Evolutionary conservation across 2,113 vertebrate genomes (phyloP), one percentile per base, ranked within the genome.

Genomic region (Pleuronectes platessa): DNA sequence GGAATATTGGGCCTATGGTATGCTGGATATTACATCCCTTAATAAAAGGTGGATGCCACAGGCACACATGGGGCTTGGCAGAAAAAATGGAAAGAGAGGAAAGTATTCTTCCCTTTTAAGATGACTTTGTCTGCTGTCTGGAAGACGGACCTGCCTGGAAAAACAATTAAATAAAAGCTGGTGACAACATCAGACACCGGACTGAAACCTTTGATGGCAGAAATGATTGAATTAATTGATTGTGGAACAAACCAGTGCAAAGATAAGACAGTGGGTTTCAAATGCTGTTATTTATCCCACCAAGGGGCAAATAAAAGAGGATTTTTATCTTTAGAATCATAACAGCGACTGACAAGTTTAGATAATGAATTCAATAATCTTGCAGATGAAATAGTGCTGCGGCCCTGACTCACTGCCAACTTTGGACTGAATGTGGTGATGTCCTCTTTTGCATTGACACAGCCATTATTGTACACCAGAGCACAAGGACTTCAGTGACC

Each of bases 1-100:
- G 71, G 86, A 86, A 83, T 84, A 80, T 74, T 82, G 68, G 70
- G 66, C 60, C 85, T 67, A 68, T 85, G 79, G 77, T 79, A 61
- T 80, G 42, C 83, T 61, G 70, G 84, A 90, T 92, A 92, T 91
- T 92, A 86, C 87, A 86, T 78, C 74, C 79, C 66, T 78, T 90
- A 90, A 91, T 89, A 90, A 90, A 92, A 84, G 86, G 61, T 77
- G 75, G 68, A 68, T 65, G 86, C 85, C 76, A 90, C 70, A 63
- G 88, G 84, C 84, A 53, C 54, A 59, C 47, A 53, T 51, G 54
- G 55, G 73, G 23, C 69, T 37, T 59, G 24, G 45, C 37, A 59
- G 21, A 56, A 62, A 62, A 59, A 18, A n/a, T n/a, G 27, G 31
- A n/a, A 37, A 35, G 58, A 40, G 31, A 21, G n/a, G 10, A 21